Percentiles rank a stretch among this genome's conserved stretches.
phyloP scores from a whole-genome alignment of 2,888 invertebrate species.

The Eurytoma californica region DNA sequence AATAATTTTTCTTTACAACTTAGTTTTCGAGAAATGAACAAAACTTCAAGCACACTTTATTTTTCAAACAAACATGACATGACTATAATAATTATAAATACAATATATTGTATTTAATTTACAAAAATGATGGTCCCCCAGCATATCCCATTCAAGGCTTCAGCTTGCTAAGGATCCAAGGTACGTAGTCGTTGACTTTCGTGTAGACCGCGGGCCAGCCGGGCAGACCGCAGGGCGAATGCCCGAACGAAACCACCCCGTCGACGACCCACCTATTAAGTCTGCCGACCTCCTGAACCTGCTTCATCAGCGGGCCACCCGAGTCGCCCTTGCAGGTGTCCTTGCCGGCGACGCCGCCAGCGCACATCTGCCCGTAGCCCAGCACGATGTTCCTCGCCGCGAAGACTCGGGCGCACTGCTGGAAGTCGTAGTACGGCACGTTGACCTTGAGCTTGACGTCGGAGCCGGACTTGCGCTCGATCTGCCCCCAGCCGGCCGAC shows the following conservation, averaged over 20 bases:
- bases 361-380: constrained; percentile 80
- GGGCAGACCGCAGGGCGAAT: constrained; percentile 76
- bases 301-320: constrained; percentile 84
- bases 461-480: constrained; percentile 76
- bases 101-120: too few relatives aligned
- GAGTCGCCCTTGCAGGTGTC: constrained; percentile 88
- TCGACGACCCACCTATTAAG: constrained; percentile 74
- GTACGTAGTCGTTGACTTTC: constrained; percentile 77
- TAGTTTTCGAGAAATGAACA: too few relatives aligned
- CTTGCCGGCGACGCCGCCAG: constrained; percentile 81
- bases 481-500: constrained; percentile 83
- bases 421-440: constrained; percentile 75
- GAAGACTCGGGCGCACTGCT: constrained; percentile 78
- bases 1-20: too few relatives aligned
- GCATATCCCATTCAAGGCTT: constrained; percentile 56
- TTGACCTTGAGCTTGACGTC: constrained; percentile 78
- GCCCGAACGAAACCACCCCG: constrained; percentile 81
- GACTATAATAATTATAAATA: too few relatives aligned
- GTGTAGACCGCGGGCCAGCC: constrained; percentile 81
- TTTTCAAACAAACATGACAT: too few relatives aligned
- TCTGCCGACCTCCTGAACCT: constrained; percentile 44
- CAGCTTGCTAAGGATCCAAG: constrained; percentile 77
- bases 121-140: neutral
- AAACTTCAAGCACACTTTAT: too few relatives aligned
- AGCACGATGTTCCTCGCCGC: constrained; percentile 74